phyloP scores from a whole-genome alignment of 2,888 invertebrate species.

The Zaprionus obscuricornis region DNA sequence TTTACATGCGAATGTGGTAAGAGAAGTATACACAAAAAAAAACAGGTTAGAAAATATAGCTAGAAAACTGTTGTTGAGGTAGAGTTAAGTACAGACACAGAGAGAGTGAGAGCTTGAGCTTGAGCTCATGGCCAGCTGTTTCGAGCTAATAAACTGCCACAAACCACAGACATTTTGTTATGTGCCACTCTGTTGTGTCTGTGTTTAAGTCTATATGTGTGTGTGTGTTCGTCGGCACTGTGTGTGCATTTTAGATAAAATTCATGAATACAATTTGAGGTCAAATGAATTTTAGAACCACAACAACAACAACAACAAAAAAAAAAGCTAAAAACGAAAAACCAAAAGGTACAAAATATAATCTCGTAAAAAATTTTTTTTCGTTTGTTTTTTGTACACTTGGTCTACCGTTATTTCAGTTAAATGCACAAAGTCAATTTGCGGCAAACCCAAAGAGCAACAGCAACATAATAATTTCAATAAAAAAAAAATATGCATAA shows the following conservation, averaged over 20 bases:
- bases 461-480: no score
- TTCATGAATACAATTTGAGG: constrained; percentile 52
- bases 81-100: background rate
- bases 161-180: constrained; percentile 4
- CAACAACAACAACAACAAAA: no score
- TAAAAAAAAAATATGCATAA: no score
- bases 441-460: no score
- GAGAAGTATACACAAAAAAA: background rate
- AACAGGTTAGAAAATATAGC: background rate
- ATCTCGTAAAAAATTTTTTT: constrained; percentile 16
- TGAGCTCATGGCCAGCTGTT: constrained; percentile 31
- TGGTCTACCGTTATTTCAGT: no score
- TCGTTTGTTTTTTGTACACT: no score
- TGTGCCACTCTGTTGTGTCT: background rate
- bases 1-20: constrained; percentile 34
- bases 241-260: constrained; percentile 55
- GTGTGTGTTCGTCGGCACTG: constrained; percentile 8
- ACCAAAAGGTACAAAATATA: constrained; percentile 25
- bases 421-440: no score
- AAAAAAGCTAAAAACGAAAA: background rate
- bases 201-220: background rate
- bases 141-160: constrained; percentile 51
- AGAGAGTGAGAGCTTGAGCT: background rate
- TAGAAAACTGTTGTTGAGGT: no score
- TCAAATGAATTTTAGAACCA: constrained; percentile 41